Base-by-base conservation (phyloP, 2,888 invertebrate genomes). In the Euzetes globulus region DNA sequence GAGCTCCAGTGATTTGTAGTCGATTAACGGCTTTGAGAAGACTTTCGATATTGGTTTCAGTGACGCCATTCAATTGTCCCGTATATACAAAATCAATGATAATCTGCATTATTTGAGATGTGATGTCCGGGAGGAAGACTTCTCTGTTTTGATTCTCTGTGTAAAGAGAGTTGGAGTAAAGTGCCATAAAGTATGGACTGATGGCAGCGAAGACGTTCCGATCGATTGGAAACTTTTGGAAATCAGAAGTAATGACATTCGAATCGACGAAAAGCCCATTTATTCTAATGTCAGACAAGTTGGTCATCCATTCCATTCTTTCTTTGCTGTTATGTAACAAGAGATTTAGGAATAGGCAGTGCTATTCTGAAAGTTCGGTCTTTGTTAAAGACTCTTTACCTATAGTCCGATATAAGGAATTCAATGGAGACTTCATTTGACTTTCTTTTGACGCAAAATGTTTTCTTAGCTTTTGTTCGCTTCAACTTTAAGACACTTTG, bases 11-110 rank as follows among this genome's bases (percentile, higher is more conserved):
- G 11, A 91, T 87, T 80, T 89, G 89, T 80, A 90, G 88, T 79
- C 88, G 87, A 81, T 91, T 90, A 5, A 91, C 89, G 77, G 87
- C 87, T 0, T 88, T 87, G 71, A 91, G 82, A 47, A 91, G 84
- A 77, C 86, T 85, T 81, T 90, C 88, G 5, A 91, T 89, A 81
- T 89, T 91, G 45, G 60, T 13, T 11, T 87, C 86, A 58, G 85
- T 84, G 9, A 85, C 87, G 47, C 91, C 86, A 73, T 82, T 81
- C 80, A 89, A 90, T 29, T 85, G 83, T 70, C 90, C 89, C 7
- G 89, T 89, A 81, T 91, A 91, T 0, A 89, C 89, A 80, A 88
- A 91, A 80, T 90, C 89, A 74, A 92, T 85, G 76, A 91, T 87
- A 55, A 87, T 83, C 75, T 84, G 84, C 84, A 91, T 87, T 27